Percentiles rank a stretch among this genome's conserved stretches.
phyloP scores from a whole-genome alignment of 2,888 invertebrate species.

The Athalia circularis region DNA sequence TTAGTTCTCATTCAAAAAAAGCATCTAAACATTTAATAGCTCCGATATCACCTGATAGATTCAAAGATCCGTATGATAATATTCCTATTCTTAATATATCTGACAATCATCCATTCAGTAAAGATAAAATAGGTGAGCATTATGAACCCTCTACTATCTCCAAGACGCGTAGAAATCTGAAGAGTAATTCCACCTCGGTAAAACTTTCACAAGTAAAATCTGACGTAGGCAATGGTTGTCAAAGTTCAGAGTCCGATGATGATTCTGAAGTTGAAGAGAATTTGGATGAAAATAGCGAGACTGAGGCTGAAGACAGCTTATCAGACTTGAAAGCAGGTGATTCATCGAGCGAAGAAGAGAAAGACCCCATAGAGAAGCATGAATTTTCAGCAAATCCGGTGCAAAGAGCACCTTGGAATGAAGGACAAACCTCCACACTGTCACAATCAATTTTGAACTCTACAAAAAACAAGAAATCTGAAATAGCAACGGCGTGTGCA shows the following conservation, averaged over 20 bases:
- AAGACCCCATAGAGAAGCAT: conserved; percentile 13
- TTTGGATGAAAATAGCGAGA: conserved; percentile 50
- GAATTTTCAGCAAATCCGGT: conserved; percentile 19
- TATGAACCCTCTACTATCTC: not conserved
- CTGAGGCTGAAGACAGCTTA: conserved; percentile 59
- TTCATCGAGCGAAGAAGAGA: conserved; percentile 59
- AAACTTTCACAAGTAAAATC: conserved; percentile 41
- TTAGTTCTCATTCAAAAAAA: conserved; percentile 51
- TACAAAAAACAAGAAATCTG: conserved; percentile 21
- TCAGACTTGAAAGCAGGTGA: conserved; percentile 61
- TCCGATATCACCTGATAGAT: not conserved
- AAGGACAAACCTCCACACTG: not conserved
- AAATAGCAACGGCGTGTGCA: conserved; percentile 48
- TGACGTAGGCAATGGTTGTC: conserved; percentile 26
- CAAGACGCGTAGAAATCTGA: no score
- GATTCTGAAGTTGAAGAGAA: conserved; percentile 20
- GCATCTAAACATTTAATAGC: conserved; percentile 38
- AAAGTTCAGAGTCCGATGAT: conserved; percentile 18
- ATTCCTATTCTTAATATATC: conserved; percentile 45
- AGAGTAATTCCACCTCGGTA: not conserved
- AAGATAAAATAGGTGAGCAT: not conserved
- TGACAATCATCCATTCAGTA: conserved; percentile 2
- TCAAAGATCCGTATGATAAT: conserved; percentile 42
- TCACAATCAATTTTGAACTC: conserved; percentile 29
- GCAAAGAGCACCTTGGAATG: not conserved